Evolutionary conservation across 2,797 vertebrate genomes (phyloP), one percentile per base, ranked within the genome.

Genomic region (Peromyscus nudipes): DNA sequence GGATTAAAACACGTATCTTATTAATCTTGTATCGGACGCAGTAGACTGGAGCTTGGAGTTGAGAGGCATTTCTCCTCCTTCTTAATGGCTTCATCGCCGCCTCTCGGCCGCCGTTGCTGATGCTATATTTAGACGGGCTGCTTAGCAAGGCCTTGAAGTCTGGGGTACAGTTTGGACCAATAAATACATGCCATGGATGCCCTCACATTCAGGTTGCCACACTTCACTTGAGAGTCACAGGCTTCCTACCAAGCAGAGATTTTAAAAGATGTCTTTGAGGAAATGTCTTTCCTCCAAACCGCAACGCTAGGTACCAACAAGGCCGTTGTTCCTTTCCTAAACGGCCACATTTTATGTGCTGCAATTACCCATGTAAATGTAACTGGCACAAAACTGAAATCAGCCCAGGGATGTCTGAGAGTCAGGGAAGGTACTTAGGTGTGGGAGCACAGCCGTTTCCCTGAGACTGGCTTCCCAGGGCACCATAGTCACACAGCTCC

Each of bases 111-210:
- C 82, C 2, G 34, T 0, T 55, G 49, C 93, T 17, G n/a, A 7
- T 6, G 73, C 90, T 97, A 62, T 95, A 65, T 93, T 97, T 94
- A 95, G 95, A 49, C 21, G 77, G 67, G n/a, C 81, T 57, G 80
- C 57, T 87, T 55, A 37, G 46, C 37, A 19, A 83, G 90, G 25
- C 86, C 40, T 31, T 29, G 62, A 57, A 67, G 84, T 77, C 95
- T 4, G 0, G 60, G 96, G 79, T 57, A 37, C 86, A 40, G 52
- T 89, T 19, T 46, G 79, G 89, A 60, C 19, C 69, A 62, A 67
- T 75, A 91, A 86, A 43, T 10, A 77, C 2, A 40, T 10, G 71
- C n/a, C 57, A 11, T 0, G 0, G 31, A 75, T 76, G 60, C 55
- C 73, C 80, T 62, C 4, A 16, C 46, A 34, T 12, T 27, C 89